Evolutionary conservation across 2,113 vertebrate species (phyloP), one percentile per base, ranked within the genome.

Genomic region (Podocnemis expansa): DNA sequence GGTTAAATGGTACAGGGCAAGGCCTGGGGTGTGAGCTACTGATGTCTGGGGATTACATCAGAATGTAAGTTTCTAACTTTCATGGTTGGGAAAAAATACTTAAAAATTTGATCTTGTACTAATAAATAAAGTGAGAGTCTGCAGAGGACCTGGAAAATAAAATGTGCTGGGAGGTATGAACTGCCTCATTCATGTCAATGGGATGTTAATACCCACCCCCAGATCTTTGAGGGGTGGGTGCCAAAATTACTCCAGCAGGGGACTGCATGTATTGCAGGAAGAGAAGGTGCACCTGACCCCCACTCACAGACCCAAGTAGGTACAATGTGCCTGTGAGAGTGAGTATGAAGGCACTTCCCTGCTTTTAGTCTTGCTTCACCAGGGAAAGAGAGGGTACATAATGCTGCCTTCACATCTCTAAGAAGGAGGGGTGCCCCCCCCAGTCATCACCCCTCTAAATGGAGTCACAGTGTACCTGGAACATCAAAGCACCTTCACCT

Each of bases 41-140:
- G 82, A 7, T 31, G 84, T 1, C 3, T 0, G 10, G 17, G 12
- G 47, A 2, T 47, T 49, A 0, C 0, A 16, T 3, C 17, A 25
- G 31, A 41, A 41, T 82, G 47, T 11, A 67, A 25, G 10, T 67
- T 67, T 67, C 16, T 67, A 19, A 67, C 17, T 21, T 67, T 67
- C 60, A n/a, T 19, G 31, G 34, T 75, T 75, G 38, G 38, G 38
- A 75, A 43, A 22, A 13, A 75, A 73, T 22, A 9, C 70, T 73
- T 10, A 3, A 73, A 75, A 41, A 41, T 25, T 3, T 75, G 38
- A 24, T 21, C 5, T 10, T 5, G 12, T 38, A 38, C 10, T 38
- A 43, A 75, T 43, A 43, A 19, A 38, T 41, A 73, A 73, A 73
- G 10, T 41, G 34, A 43, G 38, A 75, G 22, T 43, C 38, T 43